Conservation (phyloP, 2,113 vertebrate genomes). For the Etheostoma cragini region DNA sequence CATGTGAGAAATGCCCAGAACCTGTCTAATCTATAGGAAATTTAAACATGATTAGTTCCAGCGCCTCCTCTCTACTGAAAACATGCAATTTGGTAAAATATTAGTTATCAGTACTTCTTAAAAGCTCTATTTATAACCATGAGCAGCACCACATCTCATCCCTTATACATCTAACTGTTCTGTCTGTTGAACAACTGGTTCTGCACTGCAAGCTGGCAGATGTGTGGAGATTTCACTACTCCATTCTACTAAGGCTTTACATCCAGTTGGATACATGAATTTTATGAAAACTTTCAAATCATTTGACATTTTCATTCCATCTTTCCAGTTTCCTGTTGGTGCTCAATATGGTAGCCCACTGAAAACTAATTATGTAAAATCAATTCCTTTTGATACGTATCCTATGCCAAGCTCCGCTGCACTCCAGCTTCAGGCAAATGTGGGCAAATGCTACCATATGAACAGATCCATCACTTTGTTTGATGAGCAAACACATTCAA, state of each 20-base stretch:
- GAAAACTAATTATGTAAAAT: conserved; percentile 75
- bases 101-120: neutral
- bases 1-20: too few relatives aligned
- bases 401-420: conserved; percentile 44
- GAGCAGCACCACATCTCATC: neutral
- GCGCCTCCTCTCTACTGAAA: neutral
- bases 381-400: conserved; percentile 55
- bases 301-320: conserved; percentile 38
- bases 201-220: conserved; percentile 13
- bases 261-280: conserved; percentile 15
- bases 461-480: conserved; percentile 44
- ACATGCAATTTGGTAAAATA: neutral
- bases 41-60: neutral
- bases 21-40: neutral
- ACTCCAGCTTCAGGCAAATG: conserved; percentile 49
- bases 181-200: neutral
- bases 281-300: conserved; percentile 41
- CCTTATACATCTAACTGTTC: neutral
- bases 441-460: conserved; percentile 31
- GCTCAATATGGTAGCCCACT: conserved; percentile 50
- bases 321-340: conserved; percentile 45
- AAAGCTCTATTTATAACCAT: neutral
- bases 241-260: conserved; percentile 11
- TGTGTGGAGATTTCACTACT: conserved; percentile 15
- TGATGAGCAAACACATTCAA: conserved; percentile 27